A percentile compares a stretch with the other conserved stretches of the same genome.
Evolutionary conservation across 1,140 invertebrate genomes (phyloP).

Genomic region (Aphidius gifuensis): DNA sequence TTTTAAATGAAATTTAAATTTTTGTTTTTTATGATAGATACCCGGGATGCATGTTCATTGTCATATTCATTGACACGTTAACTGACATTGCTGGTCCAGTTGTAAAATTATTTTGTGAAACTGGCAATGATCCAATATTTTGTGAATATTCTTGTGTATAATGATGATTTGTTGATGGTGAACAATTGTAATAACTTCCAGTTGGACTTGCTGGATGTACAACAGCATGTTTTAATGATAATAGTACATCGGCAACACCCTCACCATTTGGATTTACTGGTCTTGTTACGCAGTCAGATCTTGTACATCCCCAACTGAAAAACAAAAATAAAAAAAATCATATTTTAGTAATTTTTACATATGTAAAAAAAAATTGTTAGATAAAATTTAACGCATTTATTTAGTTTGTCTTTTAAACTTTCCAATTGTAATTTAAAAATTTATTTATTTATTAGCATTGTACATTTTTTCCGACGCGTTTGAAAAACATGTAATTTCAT

Average conservation of each 20-base stretch:
- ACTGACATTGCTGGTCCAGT: slow-evolving; percentile 78
- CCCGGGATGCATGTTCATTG: slow-evolving; percentile 81
- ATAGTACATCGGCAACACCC: slow-evolving; percentile 78
- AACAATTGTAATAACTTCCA: slow-evolving; percentile 46
- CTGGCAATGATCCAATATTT: slow-evolving; percentile 43
- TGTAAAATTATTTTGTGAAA: slow-evolving; percentile 56
- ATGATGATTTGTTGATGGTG: slow-evolving; percentile 43
- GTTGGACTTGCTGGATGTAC: slow-evolving; percentile 70
- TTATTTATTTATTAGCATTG: no score
- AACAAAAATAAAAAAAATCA: not conserved
- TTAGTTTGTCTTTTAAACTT: not conserved
- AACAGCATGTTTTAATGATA: slow-evolving; percentile 83
- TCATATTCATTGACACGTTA: slow-evolving; percentile 97
- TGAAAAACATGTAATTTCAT: no score
- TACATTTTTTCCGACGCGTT: no score
- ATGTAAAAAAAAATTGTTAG: not conserved
- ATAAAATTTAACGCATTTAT: not conserved
- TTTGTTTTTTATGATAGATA: slow-evolving; percentile 22
- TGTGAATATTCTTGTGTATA: slow-evolving; percentile 53
- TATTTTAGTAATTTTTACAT: not conserved
- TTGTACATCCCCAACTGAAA: slow-evolving; percentile 49
- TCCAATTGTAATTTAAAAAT: no score
- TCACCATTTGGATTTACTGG: slow-evolving; percentile 51
- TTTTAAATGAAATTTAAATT: no score
- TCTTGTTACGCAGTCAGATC: slow-evolving; percentile 48